Base-by-base conservation (phyloP, 2,797 vertebrate genomes). In the Urosaurus nigricauda region DNA sequence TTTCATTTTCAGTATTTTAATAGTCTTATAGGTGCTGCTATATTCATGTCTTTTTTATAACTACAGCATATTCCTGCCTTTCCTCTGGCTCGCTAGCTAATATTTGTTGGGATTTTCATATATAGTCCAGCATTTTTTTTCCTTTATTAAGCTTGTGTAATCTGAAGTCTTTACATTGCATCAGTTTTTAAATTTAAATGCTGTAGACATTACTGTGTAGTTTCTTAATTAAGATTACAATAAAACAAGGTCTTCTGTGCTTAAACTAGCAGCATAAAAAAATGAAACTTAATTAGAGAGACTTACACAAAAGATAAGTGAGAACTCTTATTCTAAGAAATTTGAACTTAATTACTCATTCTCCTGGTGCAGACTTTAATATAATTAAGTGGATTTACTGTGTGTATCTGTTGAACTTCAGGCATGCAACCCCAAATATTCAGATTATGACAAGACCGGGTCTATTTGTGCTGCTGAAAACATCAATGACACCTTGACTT, bases 341-440 rank as follows among this genome's bases (percentile, higher is more conserved):
- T 84, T 37, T 51, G 43, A 60, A 71, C 37, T 82, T 82, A 89
- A 32, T 82, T 37, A 14, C 43, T 89, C 47, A 19, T 47, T 82
- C 75, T 63, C 56, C 40, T 35, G 77, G 29, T 78, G 47, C 19
- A 60, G 24, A 8, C 17, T 17, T 71, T 83, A 56, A 71, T 51
- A 17, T 68, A 78, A 56, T 35, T 80, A 88, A 89, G 2, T 1
- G 21, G 35, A 19, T 88, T 75, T 74, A 40, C 74, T 90, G 40
- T 87, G 37, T 87, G 35, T 73, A 17, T 92, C 82, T 85, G 4
- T 53, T 78, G 56, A n/a, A 70, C 65, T 88, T 37, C 89, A 98
- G 97, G 97, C 97, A 40, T 98, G 98, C 92, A 98, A 98, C 93
- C 98, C 98, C 2, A 98, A 98, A 94, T 98, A 97, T 95, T 96